phyloP scores from a whole-genome alignment of 1,140 invertebrate genomes.

The Pararge aegeria region DNA sequence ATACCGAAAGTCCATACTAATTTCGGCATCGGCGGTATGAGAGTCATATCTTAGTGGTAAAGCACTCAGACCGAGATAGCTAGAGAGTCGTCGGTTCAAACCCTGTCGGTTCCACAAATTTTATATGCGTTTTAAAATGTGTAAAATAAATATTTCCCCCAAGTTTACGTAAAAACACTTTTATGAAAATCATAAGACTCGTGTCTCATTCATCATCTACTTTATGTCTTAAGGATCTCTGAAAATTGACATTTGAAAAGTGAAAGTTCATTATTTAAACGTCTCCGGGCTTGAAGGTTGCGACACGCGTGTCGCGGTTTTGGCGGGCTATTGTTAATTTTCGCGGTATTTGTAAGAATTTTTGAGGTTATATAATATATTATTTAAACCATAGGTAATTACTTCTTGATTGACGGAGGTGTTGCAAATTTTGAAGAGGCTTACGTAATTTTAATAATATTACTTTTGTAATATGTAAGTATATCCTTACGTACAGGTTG shows the following conservation, averaged over 20 bases:
- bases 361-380: slow-evolving; percentile 2
- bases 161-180: too few species aligned
- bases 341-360: slow-evolving; percentile 21
- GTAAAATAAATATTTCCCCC: too few species aligned
- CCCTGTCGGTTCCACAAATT: too few species aligned
- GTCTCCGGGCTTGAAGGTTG: slow-evolving; percentile 37
- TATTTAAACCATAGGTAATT: not conserved
- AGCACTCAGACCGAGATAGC: too few species aligned
- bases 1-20: too few species aligned
- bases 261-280: slow-evolving; percentile 37
- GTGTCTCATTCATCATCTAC: too few species aligned
- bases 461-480: not conserved
- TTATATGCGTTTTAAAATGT: too few species aligned
- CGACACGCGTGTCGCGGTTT: slow-evolving; percentile 34
- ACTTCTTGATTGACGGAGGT: not conserved
- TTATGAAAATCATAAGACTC: too few species aligned
- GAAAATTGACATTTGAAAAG: slow-evolving; percentile 30
- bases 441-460: not conserved
- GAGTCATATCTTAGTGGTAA: too few species aligned
- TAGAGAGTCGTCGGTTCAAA: too few species aligned
- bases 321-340: slow-evolving; percentile 37
- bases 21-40: too few species aligned
- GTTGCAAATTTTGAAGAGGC: not conserved
- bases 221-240: not conserved
- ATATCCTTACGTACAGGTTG: too few species aligned